phyloP scores from a whole-genome alignment of 1,140 invertebrate species.

The Chymomyza costata region DNA sequence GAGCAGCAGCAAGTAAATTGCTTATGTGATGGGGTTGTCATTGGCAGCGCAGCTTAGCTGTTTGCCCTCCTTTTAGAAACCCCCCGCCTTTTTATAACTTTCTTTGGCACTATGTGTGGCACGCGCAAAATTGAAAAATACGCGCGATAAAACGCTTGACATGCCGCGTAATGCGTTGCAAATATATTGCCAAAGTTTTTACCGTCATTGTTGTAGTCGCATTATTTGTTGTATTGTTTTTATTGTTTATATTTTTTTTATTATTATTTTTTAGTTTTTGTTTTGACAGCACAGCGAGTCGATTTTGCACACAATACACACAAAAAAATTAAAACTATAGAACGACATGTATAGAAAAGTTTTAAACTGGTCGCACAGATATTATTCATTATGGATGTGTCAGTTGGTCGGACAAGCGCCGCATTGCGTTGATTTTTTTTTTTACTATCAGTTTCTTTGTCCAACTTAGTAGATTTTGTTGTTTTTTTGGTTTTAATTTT shows the following conservation, averaged over 20 bases:
- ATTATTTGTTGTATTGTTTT: too few relatives aligned
- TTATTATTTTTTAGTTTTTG: slow-evolving; percentile 30
- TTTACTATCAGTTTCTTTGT: too few relatives aligned
- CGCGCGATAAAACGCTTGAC: slow-evolving; percentile 72
- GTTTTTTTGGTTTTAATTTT: slow-evolving; percentile 50
- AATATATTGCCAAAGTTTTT: slow-evolving; percentile 71
- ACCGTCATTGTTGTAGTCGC: slow-evolving; percentile 5
- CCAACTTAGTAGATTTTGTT: too few relatives aligned
- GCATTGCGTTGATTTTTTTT: slow-evolving; percentile 49
- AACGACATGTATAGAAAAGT: slow-evolving; percentile 40
- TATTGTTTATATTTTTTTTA: slow-evolving; percentile 22
- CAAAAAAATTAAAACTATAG: slow-evolving; percentile 5
- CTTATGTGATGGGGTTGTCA: slow-evolving; percentile 30
- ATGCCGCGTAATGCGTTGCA: slow-evolving; percentile 72
- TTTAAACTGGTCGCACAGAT: slow-evolving; percentile 64
- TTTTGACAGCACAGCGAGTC: slow-evolving; percentile 59
- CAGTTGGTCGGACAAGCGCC: slow-evolving; percentile 64
- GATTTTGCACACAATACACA: slow-evolving; percentile 18
- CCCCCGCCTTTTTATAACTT: slow-evolving; percentile 9
- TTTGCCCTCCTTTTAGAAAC: slow-evolving; percentile 4
- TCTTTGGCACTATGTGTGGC: neutral
- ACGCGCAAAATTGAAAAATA: slow-evolving; percentile 64
- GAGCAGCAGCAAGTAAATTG: slow-evolving; percentile 63
- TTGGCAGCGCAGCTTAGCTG: slow-evolving; percentile 32
- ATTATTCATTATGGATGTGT: slow-evolving; percentile 72